Percentiles rank a stretch among this genome's conserved stretches.
Conservation (phyloP, 2,888 invertebrate species). For the Julus scanicus region DNA sequence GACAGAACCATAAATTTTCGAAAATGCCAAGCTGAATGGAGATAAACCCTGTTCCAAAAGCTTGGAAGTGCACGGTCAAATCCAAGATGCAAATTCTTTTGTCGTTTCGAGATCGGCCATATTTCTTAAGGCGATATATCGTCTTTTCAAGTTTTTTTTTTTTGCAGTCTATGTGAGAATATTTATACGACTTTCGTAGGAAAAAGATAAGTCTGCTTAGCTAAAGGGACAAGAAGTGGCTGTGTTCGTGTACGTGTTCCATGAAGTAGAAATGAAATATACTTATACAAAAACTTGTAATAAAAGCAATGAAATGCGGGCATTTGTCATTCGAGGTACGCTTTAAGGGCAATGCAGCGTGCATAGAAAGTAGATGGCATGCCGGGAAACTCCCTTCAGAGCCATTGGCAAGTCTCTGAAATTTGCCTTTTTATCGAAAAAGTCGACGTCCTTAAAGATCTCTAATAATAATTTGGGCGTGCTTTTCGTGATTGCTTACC, state of each 20-base stretch:
- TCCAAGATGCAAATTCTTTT: slow-evolving; percentile 17
- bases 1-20: background rate
- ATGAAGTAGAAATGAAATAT: slow-evolving; percentile 44
- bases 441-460: background rate
- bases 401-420: background rate
- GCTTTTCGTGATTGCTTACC: background rate
- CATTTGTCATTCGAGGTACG: slow-evolving; percentile 28
- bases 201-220: background rate
- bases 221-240: slow-evolving; percentile 24
- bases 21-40: background rate
- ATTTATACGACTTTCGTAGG: slow-evolving; percentile 8
- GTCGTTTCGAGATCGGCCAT: slow-evolving; percentile 10
- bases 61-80: background rate
- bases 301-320: slow-evolving; percentile 43
- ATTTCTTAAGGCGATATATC: slow-evolving; percentile 2
- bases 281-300: slow-evolving; percentile 10
- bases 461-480: slow-evolving; percentile 5
- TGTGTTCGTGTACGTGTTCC: background rate
- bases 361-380: background rate
- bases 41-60: background rate
- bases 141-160: background rate
- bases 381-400: background rate
- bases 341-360: slow-evolving; percentile 34
- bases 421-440: slow-evolving; percentile 8
- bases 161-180: background rate